These are phyloP conservation scores for Marronus borbonicus DNA, from an alignment of 2,888 invertebrate species.

Conservation along the genomic window DNA sequence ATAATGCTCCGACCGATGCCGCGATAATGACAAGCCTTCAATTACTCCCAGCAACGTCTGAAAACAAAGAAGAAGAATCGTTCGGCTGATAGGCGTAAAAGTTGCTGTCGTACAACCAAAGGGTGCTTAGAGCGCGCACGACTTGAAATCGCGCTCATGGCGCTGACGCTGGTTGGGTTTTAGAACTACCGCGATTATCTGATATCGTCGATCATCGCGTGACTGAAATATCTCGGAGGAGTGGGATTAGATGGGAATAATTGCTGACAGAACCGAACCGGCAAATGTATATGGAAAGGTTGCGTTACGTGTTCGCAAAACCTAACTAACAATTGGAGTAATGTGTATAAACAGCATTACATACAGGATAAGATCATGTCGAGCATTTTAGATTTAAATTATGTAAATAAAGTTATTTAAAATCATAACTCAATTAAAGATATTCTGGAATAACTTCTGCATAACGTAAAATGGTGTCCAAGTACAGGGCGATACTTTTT, in stretches of 20 bases:
- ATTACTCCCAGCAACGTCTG: conserved; percentile 7
- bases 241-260: conserved; percentile 19
- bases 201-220: conserved; percentile 24
- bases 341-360: no score
- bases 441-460: no score
- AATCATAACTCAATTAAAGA: no score
- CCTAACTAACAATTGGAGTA: no score
- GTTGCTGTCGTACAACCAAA: neutral
- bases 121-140: neutral
- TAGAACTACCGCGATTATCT: conserved; percentile 12
- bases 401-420: no score
- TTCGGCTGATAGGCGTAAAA: conserved; percentile 7
- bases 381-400: no score
- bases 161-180: neutral
- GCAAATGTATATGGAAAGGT: neutral
- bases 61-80: neutral
- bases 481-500: no score
- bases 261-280: conserved; percentile 14
- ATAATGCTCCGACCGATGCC: neutral
- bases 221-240: conserved; percentile 11
- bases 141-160: neutral
- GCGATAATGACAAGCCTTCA: conserved; percentile 23
- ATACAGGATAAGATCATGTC: neutral
- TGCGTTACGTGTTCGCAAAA: neutral
- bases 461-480: no score